These are phyloP conservation scores for Drosophila monieri DNA, from an alignment of 2,888 invertebrate species.

Conservation along the genomic window DNA sequence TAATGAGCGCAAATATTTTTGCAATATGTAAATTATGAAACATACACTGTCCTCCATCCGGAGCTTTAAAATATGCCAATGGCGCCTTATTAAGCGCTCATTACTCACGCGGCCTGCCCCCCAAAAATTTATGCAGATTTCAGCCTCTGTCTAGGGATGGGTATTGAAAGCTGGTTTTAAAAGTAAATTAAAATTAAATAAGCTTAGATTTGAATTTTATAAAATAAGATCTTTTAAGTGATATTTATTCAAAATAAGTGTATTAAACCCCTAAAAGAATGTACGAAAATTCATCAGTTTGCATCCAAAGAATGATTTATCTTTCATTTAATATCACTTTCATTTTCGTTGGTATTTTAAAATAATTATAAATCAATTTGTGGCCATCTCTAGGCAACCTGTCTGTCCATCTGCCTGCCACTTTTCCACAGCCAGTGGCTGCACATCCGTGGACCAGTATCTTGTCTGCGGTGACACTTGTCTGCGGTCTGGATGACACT, in stretches of 20 bases:
- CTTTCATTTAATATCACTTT: not conserved
- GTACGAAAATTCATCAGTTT: too few relatives aligned
- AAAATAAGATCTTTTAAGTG: too few relatives aligned
- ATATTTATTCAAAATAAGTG: too few relatives aligned
- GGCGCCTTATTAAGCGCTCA: constrained; percentile 67
- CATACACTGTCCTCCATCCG: constrained; percentile 36
- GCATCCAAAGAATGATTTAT: not conserved
- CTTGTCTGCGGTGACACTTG: constrained; percentile 42
- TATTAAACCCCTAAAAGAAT: too few relatives aligned
- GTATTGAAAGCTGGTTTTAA: not conserved
- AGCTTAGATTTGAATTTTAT: too few relatives aligned
- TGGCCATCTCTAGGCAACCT: not conserved
- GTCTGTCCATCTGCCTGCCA: constrained; percentile 13
- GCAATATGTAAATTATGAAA: constrained; percentile 54
- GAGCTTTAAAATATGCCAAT: constrained; percentile 50
- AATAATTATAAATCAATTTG: not conserved
- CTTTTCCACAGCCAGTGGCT: not conserved
- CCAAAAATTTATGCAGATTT: constrained; percentile 36
- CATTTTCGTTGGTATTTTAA: not conserved
- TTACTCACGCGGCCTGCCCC: constrained; percentile 55
- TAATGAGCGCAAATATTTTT: constrained; percentile 63
- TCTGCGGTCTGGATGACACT: constrained; percentile 59
- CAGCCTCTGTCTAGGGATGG: constrained; percentile 2
- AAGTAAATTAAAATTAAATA: not conserved
- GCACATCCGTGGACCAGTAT: constrained; percentile 13